Base-by-base conservation (phyloP, 2,113 vertebrate species). In the Eptesicus fuscus region DNA sequence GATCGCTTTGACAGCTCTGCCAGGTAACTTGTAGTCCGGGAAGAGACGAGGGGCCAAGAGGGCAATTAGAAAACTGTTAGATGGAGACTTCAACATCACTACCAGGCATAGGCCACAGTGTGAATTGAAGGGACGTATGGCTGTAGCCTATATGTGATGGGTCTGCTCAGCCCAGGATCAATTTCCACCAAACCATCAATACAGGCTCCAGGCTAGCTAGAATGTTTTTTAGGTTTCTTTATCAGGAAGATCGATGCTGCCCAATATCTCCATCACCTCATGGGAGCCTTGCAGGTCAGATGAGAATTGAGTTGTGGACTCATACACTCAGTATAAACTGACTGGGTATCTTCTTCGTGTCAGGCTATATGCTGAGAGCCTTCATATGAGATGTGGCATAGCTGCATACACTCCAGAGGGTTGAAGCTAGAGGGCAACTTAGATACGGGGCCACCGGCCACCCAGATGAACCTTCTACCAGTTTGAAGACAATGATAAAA, bases 381-480 rank as follows among this genome's bases (percentile, higher is more conserved):
- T 40, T 51, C 25, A 5, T 2, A 1, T 1, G 17, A n/a, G 49
- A 85, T 7, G 17, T 9, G 28, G 18, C 3, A 0, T 18, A 35
- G 74, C 14, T 37, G 22, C 25, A 18, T 49, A 65, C 14, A 16
- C 9, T 47, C 7, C 9, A 73, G 82, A 65, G 8, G n/a, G 20
- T 30, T 37, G 61, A 28, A 28, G 28, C 32, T 28, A 16, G n/a
- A 77, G 49, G 8, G 51, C 0, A 37, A 37, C 23, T 70, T 20
- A 63, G 14, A 71, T 35, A 20, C 44, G 7, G 0, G 17, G 37
- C 67, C 35, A 32, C 1, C 0, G 4, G 44, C 9, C 11, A 18
- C 67, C 17, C 7, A 0, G 16, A 16, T 4, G 47, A 87, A 53
- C 12, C 47, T 32, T 71, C 1, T 12, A 1, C 18, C 16, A 56